Base-by-base conservation (phyloP, 1,140 invertebrate genomes). In the Dolichoris vasculosae region DNA sequence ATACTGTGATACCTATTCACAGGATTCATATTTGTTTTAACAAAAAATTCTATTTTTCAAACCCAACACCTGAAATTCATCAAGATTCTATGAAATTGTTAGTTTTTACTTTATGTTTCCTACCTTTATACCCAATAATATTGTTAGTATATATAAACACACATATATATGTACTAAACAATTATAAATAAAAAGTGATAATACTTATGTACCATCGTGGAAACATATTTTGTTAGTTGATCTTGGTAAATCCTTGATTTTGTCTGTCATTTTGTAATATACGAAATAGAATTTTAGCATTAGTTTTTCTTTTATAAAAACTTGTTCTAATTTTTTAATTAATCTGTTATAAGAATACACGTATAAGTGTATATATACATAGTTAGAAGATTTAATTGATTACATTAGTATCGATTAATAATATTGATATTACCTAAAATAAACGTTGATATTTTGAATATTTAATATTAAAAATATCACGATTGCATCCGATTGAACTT, bases 221-320 rank as follows among this genome's bases (percentile, higher is more conserved):
- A 4, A 11, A 15, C 0, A 40, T 20, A 64, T 48, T 83, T 15
- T 15, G 81, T 73, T 30, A 63, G 75, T 43, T 32, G 32, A n/a
- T 35, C 32, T 63, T 48, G 51, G 75, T 35, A 85, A 38, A 80
- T 46, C 67, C 64, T 75, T n/a, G 17, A 73, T 40, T 35, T 30
- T 38, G 63, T 48, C 55, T 73, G n/a, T 17, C 59, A 79, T 78
- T n/a, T 73, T 48, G 43, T 81, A 26, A 38, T 64, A 76, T n/a
- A 8, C 9, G 32, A 83, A 13, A 76, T 76, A 67, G 38, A 82
- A 67, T 30, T 46, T 75, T 73, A 38, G 32, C 32, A 51, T 59
- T 82, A 46, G 2, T 30, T 55, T 71, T 82, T 51, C 46, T 73
- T 46, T 30, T 40, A 26, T 23, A 73, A n/a, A 26, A 26, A 40